Conservation (phyloP, 2,113 vertebrate genomes). For the Callipepla californica region DNA sequence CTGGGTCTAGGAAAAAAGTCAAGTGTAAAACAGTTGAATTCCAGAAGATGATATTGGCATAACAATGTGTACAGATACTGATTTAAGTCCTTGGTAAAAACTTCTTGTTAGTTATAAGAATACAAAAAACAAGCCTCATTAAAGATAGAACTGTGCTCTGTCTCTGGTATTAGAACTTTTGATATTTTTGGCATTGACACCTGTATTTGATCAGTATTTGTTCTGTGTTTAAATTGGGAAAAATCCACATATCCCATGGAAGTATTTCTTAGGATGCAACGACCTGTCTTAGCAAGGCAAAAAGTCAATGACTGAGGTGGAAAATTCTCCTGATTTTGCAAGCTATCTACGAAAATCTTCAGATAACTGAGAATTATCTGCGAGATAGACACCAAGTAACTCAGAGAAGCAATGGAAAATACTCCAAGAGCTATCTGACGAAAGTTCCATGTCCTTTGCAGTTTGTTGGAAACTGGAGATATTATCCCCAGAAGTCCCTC, state of each 20-base stretch:
- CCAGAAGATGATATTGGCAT: slow-evolving; percentile 26
- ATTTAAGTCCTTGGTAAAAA: not conserved
- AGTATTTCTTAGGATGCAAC: not conserved
- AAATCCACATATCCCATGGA: not conserved
- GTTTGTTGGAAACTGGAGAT: not conserved
- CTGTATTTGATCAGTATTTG: not conserved
- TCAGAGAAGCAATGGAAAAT: not conserved
- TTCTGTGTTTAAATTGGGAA: not conserved
- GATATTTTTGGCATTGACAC: not conserved
- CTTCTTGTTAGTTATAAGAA: not conserved
- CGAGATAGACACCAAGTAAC: not conserved
- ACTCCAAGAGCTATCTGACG: not conserved
- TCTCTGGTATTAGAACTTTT: not conserved
- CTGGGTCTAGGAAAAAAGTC: not conserved
- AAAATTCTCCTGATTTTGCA: not conserved
- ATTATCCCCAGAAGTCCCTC: not conserved
- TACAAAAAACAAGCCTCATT: not conserved
- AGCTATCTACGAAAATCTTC: not conserved
- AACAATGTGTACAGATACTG: not conserved
- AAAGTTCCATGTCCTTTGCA: not conserved
- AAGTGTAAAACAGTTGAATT: slow-evolving; percentile 31
- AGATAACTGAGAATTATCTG: not conserved
- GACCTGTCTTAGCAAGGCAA: not conserved
- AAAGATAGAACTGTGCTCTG: not conserved
- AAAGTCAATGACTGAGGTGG: not conserved